A percentile compares a stretch with the other conserved stretches of the same genome.
These are phyloP conservation scores for Zonitis immaculata DNA, from an alignment of 2,888 invertebrate genomes.

Conservation along the genomic window DNA sequence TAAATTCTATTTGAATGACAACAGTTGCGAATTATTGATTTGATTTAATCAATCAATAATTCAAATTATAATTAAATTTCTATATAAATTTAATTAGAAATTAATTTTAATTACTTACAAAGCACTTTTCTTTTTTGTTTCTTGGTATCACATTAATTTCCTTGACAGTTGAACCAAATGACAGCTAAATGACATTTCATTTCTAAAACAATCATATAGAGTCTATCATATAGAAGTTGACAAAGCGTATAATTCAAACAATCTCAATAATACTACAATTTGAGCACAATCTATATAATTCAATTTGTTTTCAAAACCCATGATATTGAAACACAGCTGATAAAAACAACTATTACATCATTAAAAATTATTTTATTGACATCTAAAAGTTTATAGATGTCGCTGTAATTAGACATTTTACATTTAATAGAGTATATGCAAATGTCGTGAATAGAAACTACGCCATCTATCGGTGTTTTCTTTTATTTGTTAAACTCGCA, in stretches of 20 bases:
- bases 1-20: not conserved
- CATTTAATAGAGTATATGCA: too few relatives aligned
- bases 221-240: not conserved
- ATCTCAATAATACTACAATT: too few relatives aligned
- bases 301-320: too few relatives aligned
- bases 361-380: too few relatives aligned
- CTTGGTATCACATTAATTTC: conserved; percentile 10
- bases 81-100: conserved; percentile 1
- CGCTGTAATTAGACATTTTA: too few relatives aligned
- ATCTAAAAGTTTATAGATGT: too few relatives aligned
- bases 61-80: not conserved
- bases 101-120: conserved; percentile 12
- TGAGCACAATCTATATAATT: too few relatives aligned
- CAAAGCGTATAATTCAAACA: not conserved
- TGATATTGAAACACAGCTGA: too few relatives aligned
- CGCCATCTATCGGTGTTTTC: too few relatives aligned
- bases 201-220: not conserved
- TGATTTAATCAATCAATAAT: not conserved
- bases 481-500: too few relatives aligned
- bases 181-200: not conserved
- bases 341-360: too few relatives aligned
- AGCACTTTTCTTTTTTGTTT: conserved; percentile 11
- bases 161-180: conserved; percentile 6
- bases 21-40: not conserved
- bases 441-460: too few relatives aligned